Evolutionary conservation across 2,797 vertebrate species (phyloP).

Genomic region (Neoniphon sammara): DNA sequence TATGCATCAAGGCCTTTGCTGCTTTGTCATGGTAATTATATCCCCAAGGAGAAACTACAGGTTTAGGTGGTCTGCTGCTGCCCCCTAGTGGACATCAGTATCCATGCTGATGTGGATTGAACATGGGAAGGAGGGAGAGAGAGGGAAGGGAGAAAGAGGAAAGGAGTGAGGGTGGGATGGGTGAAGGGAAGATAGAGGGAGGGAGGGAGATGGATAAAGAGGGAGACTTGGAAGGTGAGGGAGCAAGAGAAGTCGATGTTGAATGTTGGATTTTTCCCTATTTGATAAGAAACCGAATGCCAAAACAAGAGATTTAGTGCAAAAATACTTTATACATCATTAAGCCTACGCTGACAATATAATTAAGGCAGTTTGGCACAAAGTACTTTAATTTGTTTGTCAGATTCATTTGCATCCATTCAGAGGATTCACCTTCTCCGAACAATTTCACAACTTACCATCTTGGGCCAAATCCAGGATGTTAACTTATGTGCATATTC

Average conservation of each 20-base stretch:
- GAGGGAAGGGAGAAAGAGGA: neutral
- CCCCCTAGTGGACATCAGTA: constrained; percentile 68
- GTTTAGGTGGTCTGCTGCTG: constrained; percentile 65
- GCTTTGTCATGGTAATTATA: constrained; percentile 32
- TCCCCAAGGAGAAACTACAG: neutral
- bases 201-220: constrained; percentile 12
- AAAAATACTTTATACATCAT: constrained; percentile 9
- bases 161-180: neutral
- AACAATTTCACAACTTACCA: constrained; percentile 53
- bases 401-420: constrained; percentile 7
- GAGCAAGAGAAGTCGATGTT: constrained; percentile 19
- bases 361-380: constrained; percentile 41
- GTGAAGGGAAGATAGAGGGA: neutral
- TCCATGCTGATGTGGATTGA: neutral
- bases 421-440: constrained; percentile 44
- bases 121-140: neutral
- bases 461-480: constrained; percentile 45
- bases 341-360: constrained; percentile 36
- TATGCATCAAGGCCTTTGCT: constrained; percentile 10
- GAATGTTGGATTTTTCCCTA: constrained; percentile 35
- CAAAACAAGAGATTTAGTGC: constrained; percentile 36
- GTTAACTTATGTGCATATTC: constrained; percentile 62
- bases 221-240: constrained; percentile 21
- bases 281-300: constrained; percentile 7
- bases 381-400: constrained; percentile 28